Conservation (phyloP, 2,888 invertebrate species). For the Eristalis intricaria region DNA sequence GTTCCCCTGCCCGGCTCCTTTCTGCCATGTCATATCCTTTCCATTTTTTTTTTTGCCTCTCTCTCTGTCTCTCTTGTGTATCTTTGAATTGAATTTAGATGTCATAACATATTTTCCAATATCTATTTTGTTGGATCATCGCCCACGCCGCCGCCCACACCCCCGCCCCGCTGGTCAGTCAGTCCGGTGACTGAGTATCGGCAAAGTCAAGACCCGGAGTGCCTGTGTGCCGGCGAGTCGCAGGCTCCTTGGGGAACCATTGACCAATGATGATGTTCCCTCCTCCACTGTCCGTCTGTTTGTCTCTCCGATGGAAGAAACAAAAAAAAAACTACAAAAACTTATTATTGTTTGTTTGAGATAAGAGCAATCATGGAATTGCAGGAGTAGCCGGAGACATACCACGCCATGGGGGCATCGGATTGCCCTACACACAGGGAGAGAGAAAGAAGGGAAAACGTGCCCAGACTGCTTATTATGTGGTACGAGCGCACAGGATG, state of each 20-base stretch:
- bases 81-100: constrained; percentile 68
- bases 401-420: background rate
- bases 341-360: constrained; percentile 70
- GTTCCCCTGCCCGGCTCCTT: constrained; percentile 10
- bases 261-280: constrained; percentile 70
- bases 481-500: background rate
- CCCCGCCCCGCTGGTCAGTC: background rate
- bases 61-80: constrained; percentile 15
- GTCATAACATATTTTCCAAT: constrained; percentile 72
- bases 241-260: constrained; percentile 66
- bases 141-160: constrained; percentile 11
- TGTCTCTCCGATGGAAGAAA: background rate
- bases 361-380: constrained; percentile 72
- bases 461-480: constrained; percentile 57
- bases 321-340: constrained; percentile 37
- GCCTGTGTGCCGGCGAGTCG: no score
- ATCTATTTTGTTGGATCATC: constrained; percentile 69
- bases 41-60: background rate
- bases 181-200: background rate
- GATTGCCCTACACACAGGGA: background rate
- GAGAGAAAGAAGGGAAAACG: constrained; percentile 13
- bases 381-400: constrained; percentile 48
- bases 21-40: constrained; percentile 64
- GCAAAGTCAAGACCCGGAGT: constrained; percentile 55
- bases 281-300: background rate